These are phyloP conservation scores for Cryptosula pallasiana DNA, from an alignment of 2,888 invertebrate genomes.

Conservation along the genomic window DNA sequence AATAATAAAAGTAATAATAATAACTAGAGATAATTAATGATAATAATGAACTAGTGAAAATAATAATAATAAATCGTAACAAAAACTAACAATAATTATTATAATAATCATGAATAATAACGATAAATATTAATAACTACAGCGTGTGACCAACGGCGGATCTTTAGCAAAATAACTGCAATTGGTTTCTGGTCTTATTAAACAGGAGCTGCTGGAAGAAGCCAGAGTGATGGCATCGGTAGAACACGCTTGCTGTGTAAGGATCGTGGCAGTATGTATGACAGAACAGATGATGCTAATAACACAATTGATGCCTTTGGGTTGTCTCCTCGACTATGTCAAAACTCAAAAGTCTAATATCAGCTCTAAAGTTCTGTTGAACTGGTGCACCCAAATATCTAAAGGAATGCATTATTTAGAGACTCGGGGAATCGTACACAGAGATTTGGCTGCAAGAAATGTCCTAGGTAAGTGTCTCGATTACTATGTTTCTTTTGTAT, in stretches of 20 bases:
- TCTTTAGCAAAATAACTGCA: too few species aligned
- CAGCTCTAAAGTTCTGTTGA: constrained; percentile 85
- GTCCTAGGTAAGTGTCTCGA: constrained; percentile 62
- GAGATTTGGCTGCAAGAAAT: constrained; percentile 93
- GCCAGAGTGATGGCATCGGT: constrained; percentile 97
- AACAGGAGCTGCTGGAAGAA: constrained; percentile 85
- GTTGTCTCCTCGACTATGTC: constrained; percentile 90
- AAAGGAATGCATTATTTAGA: constrained; percentile 89
- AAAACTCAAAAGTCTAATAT: constrained; percentile 84
- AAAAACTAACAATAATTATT: too few species aligned
- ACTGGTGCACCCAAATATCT: constrained; percentile 97
- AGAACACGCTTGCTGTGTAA: constrained; percentile 88
- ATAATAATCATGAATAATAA: too few species aligned
- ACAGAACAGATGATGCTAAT: constrained; percentile 95
- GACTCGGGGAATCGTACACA: constrained; percentile 86
- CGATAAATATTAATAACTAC: too few species aligned
- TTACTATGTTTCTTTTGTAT: too few species aligned
- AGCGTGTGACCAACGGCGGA: too few species aligned
- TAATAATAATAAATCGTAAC: too few species aligned
- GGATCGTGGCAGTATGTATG: constrained; percentile 90
- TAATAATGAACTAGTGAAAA: too few species aligned
- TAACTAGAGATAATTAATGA: too few species aligned
- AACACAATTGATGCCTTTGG: constrained; percentile 94
- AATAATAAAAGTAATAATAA: too few species aligned
- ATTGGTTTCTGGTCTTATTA: too few species aligned